These are phyloP conservation scores for Leucopsar rothschildi DNA, from an alignment of 2,113 vertebrate genomes.

Conservation along the genomic window DNA sequence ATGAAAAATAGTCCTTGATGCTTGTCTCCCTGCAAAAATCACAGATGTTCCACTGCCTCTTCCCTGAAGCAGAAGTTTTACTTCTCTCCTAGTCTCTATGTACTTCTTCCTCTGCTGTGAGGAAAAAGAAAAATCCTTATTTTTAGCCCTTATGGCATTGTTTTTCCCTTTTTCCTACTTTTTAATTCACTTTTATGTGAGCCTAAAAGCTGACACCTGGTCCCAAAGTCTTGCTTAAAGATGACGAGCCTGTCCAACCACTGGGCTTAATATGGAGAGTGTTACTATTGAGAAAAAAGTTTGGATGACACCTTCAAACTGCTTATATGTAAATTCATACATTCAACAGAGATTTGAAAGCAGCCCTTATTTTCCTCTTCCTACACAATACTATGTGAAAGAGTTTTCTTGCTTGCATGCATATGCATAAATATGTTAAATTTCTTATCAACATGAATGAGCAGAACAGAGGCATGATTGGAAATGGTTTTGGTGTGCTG, in stretches of 20 bases:
- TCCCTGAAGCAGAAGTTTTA: background rate
- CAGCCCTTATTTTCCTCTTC: background rate
- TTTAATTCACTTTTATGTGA: background rate
- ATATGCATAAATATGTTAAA: background rate
- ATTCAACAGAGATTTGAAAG: background rate
- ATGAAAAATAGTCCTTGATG: background rate
- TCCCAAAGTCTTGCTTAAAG: background rate
- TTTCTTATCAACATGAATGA: background rate
- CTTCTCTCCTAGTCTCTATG: background rate
- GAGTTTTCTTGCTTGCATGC: background rate
- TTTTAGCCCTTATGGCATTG: background rate
- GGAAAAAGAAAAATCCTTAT: background rate
- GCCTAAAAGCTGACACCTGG: background rate
- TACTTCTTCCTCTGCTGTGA: background rate
- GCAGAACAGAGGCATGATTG: background rate
- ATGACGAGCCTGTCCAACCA: background rate
- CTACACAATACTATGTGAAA: background rate
- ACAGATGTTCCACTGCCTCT: background rate
- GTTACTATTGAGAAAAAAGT: background rate
- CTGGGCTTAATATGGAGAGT: background rate
- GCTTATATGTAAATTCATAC: background rate
- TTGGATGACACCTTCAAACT: background rate
- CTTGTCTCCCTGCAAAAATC: background rate
- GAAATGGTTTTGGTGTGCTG: background rate
- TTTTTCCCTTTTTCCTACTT: background rate